Evolutionary conservation across 2,797 vertebrate species (phyloP).

Genomic region (Enoplosus armatus): DNA sequence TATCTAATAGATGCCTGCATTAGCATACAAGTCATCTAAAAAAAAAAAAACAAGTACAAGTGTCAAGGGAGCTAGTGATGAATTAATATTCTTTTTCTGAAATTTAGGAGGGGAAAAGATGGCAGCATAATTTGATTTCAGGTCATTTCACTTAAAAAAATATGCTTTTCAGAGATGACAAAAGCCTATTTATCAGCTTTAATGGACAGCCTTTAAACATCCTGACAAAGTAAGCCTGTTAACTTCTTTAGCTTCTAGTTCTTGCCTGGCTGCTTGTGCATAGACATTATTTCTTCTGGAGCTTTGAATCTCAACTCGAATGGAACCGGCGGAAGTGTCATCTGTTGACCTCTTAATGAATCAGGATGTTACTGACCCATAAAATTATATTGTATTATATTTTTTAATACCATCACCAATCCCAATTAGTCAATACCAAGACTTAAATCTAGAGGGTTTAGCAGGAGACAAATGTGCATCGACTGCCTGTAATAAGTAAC

Average conservation of each 20-base stretch:
- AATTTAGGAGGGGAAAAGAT: not conserved
- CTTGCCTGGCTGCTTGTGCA: not conserved
- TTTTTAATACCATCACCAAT: not conserved
- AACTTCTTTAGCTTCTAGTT: not conserved
- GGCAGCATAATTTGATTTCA: not conserved
- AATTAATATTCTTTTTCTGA: not conserved
- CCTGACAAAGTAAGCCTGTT: not conserved
- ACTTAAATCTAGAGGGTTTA: not conserved
- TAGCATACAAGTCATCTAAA: not conserved
- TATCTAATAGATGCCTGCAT: not conserved
- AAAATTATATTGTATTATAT: too few species aligned
- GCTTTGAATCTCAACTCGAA: too few species aligned
- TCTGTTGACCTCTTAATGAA: too few species aligned
- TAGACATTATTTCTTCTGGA: too few species aligned
- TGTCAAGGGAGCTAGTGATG: not conserved
- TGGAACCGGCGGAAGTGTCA: too few species aligned
- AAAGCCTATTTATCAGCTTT: not conserved
- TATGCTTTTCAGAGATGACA: not conserved
- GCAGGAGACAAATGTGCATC: not conserved
- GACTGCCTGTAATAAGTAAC: not conserved
- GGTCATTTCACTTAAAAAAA: not conserved
- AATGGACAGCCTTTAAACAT: not conserved
- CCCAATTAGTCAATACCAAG: not conserved
- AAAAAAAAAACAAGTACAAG: not conserved
- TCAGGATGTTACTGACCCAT: slow-evolving; percentile 4